These are phyloP conservation scores for Oreohelix idahoensis DNA, from an alignment of 1,140 invertebrate species.

Conservation along the genomic window DNA sequence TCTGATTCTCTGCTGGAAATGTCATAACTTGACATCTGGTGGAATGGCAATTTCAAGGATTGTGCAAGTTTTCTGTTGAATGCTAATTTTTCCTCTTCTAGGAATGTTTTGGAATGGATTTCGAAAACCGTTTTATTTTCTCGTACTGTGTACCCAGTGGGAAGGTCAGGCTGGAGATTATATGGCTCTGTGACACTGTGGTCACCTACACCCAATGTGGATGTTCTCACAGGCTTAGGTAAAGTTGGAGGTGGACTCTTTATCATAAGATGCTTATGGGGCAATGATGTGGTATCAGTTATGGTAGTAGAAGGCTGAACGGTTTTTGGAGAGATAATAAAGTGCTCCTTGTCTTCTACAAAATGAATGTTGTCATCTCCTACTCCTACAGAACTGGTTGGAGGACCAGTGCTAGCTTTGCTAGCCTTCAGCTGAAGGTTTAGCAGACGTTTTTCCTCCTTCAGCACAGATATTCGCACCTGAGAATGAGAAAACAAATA, in stretches of 20 bases:
- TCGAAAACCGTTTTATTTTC: slow-evolving; percentile 56
- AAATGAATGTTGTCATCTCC: background rate
- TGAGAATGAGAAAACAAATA: background rate
- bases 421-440: slow-evolving; percentile 75
- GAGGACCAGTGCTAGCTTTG: slow-evolving; percentile 11
- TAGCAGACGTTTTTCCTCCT: slow-evolving; percentile 84
- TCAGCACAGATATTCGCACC: slow-evolving; percentile 80
- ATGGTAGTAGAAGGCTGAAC: background rate
- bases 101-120: slow-evolving; percentile 21
- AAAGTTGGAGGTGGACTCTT: slow-evolving; percentile 54
- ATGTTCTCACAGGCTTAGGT: slow-evolving; percentile 52
- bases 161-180: slow-evolving; percentile 59
- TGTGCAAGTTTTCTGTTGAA: background rate
- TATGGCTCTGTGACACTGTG: slow-evolving; percentile 64
- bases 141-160: slow-evolving; percentile 50
- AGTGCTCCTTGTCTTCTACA: background rate
- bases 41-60: slow-evolving; percentile 10
- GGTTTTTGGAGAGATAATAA: background rate
- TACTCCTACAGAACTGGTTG: slow-evolving; percentile 47
- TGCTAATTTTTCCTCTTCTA: background rate
- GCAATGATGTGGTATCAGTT: background rate
- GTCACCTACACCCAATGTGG: slow-evolving; percentile 64
- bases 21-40: background rate
- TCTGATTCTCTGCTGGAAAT: background rate
- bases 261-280: background rate